A percentile compares a stretch with the other conserved stretches of the same genome.
These are phyloP conservation scores for Netelia virgata DNA, from an alignment of 2,888 invertebrate genomes.

Conservation along the genomic window DNA sequence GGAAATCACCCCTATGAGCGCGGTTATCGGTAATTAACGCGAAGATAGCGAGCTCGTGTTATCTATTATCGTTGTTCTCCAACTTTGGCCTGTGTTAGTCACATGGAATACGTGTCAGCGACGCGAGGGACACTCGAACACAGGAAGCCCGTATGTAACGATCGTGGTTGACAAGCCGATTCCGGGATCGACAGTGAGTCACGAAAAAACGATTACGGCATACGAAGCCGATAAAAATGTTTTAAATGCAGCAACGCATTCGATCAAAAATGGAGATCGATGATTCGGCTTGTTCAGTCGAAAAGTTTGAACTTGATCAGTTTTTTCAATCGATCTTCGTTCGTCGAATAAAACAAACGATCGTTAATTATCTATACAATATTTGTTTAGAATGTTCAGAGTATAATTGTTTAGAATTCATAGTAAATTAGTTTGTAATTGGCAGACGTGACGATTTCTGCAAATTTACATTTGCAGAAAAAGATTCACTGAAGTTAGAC, in stretches of 20 bases:
- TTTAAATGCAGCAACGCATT: background rate
- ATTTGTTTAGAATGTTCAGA: too few species aligned
- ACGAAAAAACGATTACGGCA: background rate
- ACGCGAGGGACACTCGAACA: constrained; percentile 28
- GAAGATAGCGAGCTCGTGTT: constrained; percentile 65
- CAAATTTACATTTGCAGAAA: too few species aligned
- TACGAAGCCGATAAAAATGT: background rate
- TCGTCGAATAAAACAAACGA: too few species aligned
- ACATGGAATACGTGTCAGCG: constrained; percentile 44
- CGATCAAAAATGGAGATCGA: too few species aligned
- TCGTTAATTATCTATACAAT: too few species aligned
- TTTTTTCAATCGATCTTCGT: too few species aligned
- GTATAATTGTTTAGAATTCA: too few species aligned
- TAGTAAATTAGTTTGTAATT: too few species aligned
- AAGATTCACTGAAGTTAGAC: too few species aligned
- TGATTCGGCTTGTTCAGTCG: too few species aligned
- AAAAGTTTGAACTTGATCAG: too few species aligned
- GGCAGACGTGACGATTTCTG: too few species aligned
- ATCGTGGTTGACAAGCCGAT: constrained; percentile 58
- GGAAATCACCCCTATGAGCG: constrained; percentile 70
- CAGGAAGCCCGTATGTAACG: constrained; percentile 69
- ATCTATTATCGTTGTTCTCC: constrained; percentile 59
- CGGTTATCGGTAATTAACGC: constrained; percentile 75
- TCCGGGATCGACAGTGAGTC: constrained; percentile 42
- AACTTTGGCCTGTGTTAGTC: constrained; percentile 46